These are phyloP conservation scores for Cliona cf. orientalis DNA, from an alignment of 37 sponge, comb jelly and placozoan genomes.

Conservation along the genomic window DNA sequence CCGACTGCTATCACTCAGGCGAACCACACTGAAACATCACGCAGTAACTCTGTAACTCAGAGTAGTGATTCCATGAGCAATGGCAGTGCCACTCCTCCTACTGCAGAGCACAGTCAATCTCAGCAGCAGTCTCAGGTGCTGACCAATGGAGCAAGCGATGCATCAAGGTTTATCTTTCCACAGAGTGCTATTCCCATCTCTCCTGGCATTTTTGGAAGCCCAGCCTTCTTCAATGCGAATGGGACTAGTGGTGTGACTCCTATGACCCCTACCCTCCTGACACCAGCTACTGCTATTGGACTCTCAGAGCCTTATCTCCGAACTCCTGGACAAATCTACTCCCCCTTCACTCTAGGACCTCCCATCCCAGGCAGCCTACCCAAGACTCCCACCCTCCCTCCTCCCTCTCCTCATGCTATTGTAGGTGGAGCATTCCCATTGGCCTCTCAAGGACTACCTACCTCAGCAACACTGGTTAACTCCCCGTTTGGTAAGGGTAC, in stretches of 20 bases:
- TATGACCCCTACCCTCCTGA: constrained; percentile 63
- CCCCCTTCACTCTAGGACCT: constrained; percentile 69
- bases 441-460: constrained; percentile 53
- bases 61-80: constrained; percentile 69
- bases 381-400: constrained; percentile 88
- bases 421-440: constrained; percentile 61
- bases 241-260: constrained; percentile 37
- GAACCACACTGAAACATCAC: constrained; percentile 22
- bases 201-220: constrained; percentile 52
- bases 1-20: constrained; percentile 12
- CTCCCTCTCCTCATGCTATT: constrained; percentile 86
- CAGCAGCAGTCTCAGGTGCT: neutral
- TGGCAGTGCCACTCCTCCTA: constrained; percentile 74
- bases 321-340: constrained; percentile 56
- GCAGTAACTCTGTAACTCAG: constrained; percentile 51
- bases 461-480: constrained; percentile 46
- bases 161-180: constrained; percentile 49
- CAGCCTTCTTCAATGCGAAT: constrained; percentile 47
- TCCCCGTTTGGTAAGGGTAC: constrained; percentile 53
- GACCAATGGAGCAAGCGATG: neutral
- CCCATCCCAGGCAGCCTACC: constrained; percentile 71
- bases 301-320: constrained; percentile 45
- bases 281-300: constrained; percentile 38
- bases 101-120: constrained; percentile 16
- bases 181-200: constrained; percentile 61